Evolutionary conservation across 2,888 invertebrate genomes (phyloP).

Genomic region (Epinotia ramella): DNA sequence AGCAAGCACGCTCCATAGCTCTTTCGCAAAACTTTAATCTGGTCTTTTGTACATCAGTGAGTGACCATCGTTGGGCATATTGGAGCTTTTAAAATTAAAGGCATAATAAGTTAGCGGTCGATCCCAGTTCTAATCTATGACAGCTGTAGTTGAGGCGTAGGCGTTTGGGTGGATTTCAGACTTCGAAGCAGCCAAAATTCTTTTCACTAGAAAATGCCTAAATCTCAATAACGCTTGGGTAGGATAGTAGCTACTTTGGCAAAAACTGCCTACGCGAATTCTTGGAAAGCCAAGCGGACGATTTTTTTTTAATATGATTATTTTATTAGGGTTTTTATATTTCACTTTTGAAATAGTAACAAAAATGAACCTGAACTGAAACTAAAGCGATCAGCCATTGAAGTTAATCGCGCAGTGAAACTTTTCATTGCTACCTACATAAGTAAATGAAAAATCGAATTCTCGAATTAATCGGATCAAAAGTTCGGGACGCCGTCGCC

Average conservation of each 20-base stretch:
- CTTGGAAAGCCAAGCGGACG: neutral
- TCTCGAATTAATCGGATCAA: conserved; percentile 51
- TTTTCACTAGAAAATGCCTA: neutral
- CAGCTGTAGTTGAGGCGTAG: neutral
- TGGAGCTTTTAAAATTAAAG: too few species aligned
- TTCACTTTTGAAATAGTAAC: neutral
- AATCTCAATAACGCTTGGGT: neutral
- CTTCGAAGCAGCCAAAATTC: too few species aligned
- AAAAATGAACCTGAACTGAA: neutral
- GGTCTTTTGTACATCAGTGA: too few species aligned
- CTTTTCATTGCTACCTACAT: neutral
- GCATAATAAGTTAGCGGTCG: neutral
- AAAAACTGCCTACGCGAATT: neutral
- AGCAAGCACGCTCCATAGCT: too few species aligned
- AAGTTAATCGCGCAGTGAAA: neutral
- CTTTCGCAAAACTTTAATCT: too few species aligned
- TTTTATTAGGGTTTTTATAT: neutral
- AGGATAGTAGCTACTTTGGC: neutral
- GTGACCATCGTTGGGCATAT: too few species aligned
- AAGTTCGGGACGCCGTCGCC: conserved; percentile 48
- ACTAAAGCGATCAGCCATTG: neutral
- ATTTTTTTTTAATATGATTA: neutral
- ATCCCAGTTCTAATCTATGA: neutral
- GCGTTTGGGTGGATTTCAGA: too few species aligned
- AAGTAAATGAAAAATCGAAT: neutral